Conservation (phyloP, 2,113 vertebrate species). For the Rallus limicola region DNA sequence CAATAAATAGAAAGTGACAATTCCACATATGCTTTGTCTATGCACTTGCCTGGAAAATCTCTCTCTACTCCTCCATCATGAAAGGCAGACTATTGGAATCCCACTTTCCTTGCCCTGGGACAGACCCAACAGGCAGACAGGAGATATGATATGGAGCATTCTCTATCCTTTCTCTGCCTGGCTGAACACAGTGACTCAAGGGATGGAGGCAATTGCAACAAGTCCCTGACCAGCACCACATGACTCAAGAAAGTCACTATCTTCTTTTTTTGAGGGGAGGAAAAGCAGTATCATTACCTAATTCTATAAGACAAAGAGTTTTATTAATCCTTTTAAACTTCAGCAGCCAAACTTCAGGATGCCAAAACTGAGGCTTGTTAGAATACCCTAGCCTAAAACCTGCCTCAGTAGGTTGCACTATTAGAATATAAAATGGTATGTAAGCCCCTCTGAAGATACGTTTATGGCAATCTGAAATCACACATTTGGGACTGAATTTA, state of each 20-base stretch:
- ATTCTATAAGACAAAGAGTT: too few relatives aligned
- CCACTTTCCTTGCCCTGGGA: background rate
- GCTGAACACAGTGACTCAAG: background rate
- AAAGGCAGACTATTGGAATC: background rate
- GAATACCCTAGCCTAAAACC: background rate
- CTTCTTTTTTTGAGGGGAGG: too few relatives aligned
- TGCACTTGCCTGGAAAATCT: background rate
- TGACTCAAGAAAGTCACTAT: too few relatives aligned
- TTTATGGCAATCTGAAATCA: background rate
- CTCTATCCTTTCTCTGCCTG: background rate
- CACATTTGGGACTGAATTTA: background rate
- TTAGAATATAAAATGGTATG: background rate
- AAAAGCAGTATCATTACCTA: too few relatives aligned
- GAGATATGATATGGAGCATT: background rate
- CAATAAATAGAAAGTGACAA: background rate
- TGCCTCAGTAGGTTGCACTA: background rate
- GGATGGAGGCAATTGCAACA: background rate
- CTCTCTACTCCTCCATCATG: background rate
- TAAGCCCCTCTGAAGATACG: background rate
- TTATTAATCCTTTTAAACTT: too few relatives aligned
- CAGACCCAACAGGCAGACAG: background rate
- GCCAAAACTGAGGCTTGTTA: background rate
- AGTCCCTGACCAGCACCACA: background rate
- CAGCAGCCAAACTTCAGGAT: background rate
- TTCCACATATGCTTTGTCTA: background rate